phyloP scores from a whole-genome alignment of 1,140 invertebrate genomes.

The Euborellia annulipes region DNA sequence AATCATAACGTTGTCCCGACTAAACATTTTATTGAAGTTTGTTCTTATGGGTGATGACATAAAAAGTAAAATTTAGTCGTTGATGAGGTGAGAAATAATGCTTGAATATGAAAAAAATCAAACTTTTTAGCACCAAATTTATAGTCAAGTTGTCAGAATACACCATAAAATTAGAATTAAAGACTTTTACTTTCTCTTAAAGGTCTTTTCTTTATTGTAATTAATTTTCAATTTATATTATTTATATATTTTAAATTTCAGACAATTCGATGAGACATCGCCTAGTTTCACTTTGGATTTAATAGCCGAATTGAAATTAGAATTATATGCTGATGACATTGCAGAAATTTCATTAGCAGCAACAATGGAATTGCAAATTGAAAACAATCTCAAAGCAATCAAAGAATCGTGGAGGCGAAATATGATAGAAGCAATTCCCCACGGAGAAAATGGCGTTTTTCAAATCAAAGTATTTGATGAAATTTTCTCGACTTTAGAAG shows the following conservation, averaged over 20 bases:
- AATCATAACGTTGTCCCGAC: no score
- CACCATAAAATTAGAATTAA: no score
- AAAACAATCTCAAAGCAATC: conserved; percentile 53
- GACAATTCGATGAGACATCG: conserved; percentile 58
- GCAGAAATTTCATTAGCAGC: conserved; percentile 66
- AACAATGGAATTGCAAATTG: conserved; percentile 69
- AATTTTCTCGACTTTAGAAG: conserved; percentile 54
- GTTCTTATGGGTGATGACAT: no score
- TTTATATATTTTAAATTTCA: conserved; percentile 16
- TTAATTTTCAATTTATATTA: no score
- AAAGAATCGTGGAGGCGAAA: conserved; percentile 49
- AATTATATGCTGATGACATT: conserved; percentile 61
- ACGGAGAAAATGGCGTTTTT: conserved; percentile 46
- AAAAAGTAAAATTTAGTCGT: no score
- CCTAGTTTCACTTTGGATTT: conserved; percentile 59
- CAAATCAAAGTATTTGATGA: conserved; percentile 47
- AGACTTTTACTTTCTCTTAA: no score
- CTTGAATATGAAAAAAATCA: no score
- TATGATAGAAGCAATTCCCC: conserved; percentile 48
- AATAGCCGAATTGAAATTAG: conserved; percentile 62
- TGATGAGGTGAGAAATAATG: no score
- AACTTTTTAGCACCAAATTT: no score
- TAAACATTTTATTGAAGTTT: no score
- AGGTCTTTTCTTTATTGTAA: no score
- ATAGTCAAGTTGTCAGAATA: no score